Conservation (phyloP, 2,888 invertebrate genomes). For the Rotaria macrura region DNA sequence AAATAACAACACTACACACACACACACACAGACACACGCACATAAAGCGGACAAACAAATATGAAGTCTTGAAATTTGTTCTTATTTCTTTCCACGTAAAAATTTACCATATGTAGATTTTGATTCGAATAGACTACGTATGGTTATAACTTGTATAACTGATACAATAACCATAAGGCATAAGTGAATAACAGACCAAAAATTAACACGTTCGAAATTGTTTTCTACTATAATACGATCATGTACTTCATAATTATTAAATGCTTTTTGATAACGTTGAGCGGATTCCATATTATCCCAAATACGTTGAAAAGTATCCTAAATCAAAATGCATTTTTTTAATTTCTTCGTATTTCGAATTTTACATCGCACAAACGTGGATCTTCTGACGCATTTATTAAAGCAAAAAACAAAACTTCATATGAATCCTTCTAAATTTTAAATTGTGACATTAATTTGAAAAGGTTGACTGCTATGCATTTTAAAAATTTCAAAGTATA, state of each 20-base stretch:
- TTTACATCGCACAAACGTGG: too few relatives aligned
- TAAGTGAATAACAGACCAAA: constrained; percentile 67
- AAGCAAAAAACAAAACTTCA: too few relatives aligned
- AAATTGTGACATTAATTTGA: too few relatives aligned
- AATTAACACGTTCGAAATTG: constrained; percentile 68
- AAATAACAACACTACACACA: too few relatives aligned
- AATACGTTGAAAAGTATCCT: constrained; percentile 17
- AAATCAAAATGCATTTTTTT: not conserved
- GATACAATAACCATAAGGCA: constrained; percentile 61
- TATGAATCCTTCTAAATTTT: too few relatives aligned
- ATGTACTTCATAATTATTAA: constrained; percentile 66
- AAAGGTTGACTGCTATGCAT: too few relatives aligned
- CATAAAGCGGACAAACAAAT: not conserved
- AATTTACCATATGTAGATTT: constrained; percentile 22
- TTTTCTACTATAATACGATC: constrained; percentile 71
- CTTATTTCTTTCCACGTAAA: constrained; percentile 26
- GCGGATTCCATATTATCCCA: constrained; percentile 16
- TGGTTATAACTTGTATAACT: constrained; percentile 28
- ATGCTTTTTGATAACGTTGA: constrained; percentile 41
- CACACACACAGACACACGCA: not conserved
- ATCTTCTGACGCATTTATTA: too few relatives aligned
- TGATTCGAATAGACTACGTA: constrained; percentile 31
- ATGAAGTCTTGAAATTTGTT: not conserved
- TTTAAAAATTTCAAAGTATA: too few relatives aligned
- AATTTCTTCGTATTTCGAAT: too few relatives aligned